These are phyloP conservation scores for Virgularia gustaviana DNA, from an alignment of 92 coral and sea anemone genomes.

Conservation along the genomic window DNA sequence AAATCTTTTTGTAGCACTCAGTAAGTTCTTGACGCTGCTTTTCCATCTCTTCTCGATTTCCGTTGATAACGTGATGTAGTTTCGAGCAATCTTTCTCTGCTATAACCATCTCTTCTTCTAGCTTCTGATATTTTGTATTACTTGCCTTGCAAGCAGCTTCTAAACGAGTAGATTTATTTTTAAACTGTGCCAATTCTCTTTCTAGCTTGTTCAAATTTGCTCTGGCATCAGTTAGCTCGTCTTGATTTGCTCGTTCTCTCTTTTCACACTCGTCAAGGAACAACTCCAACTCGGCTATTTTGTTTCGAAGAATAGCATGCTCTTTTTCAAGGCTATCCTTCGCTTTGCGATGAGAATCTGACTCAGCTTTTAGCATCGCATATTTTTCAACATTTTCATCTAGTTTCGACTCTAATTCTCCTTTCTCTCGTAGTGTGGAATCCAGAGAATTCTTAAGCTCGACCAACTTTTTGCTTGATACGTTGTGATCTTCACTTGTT, in stretches of 20 bases:
- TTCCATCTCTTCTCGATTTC: slow-evolving; percentile 40
- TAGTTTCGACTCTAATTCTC: slow-evolving; percentile 48
- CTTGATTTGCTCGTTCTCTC: slow-evolving; percentile 65
- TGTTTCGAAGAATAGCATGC: slow-evolving; percentile 39
- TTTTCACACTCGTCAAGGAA: slow-evolving; percentile 61
- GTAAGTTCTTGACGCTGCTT: slow-evolving; percentile 56
- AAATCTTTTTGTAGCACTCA: slow-evolving; percentile 47
- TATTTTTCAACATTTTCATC: slow-evolving; percentile 8
- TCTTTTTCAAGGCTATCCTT: slow-evolving; percentile 61
- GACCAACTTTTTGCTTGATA: slow-evolving; percentile 47
- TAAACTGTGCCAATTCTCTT: slow-evolving; percentile 28
- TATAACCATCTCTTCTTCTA: slow-evolving; percentile 1
- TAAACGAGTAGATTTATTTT: slow-evolving; percentile 19
- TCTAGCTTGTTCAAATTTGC: not conserved
- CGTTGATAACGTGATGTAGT: slow-evolving; percentile 28
- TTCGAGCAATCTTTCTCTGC: slow-evolving; percentile 27
- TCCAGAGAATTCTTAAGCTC: slow-evolving; percentile 57
- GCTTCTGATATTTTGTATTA: slow-evolving; percentile 5
- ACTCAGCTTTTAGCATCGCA: slow-evolving; percentile 54
- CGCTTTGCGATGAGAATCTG: slow-evolving; percentile 42
- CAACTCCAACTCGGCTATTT: slow-evolving; percentile 52
- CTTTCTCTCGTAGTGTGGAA: slow-evolving; percentile 41
- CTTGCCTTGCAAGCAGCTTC: slow-evolving; percentile 11
- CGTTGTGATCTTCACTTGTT: slow-evolving; percentile 45
- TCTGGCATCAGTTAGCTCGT: slow-evolving; percentile 24